Evolutionary conservation across 2,113 vertebrate genomes (phyloP).

Genomic region (Anoura caudifer): DNA sequence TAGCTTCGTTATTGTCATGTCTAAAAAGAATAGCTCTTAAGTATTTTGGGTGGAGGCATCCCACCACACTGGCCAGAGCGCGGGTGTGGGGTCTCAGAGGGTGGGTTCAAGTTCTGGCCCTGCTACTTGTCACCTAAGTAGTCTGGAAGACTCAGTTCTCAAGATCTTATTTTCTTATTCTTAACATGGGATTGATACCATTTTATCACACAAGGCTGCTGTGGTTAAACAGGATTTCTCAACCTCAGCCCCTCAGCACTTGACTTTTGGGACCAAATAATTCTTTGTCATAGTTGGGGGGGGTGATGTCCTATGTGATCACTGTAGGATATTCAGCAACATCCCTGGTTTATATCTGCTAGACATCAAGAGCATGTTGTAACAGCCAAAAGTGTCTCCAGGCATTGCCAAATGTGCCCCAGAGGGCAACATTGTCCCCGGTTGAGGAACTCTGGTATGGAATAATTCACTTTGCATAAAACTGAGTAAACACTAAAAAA

Average conservation of each 20-base stretch:
- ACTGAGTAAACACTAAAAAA: background rate
- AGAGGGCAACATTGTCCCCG: background rate
- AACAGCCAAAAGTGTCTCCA: background rate
- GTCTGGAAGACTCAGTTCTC: background rate
- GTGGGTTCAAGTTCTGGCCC: background rate
- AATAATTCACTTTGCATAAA: background rate
- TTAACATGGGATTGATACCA: background rate
- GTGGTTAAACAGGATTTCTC: background rate
- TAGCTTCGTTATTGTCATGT: background rate
- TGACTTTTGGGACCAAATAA: background rate
- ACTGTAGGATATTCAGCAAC: background rate
- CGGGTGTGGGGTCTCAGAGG: background rate
- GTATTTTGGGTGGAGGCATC: background rate
- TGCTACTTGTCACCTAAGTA: background rate
- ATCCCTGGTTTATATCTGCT: background rate
- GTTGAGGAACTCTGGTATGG: background rate
- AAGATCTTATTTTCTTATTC: background rate
- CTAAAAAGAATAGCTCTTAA: background rate
- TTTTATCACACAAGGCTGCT: background rate
- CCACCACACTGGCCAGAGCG: background rate
- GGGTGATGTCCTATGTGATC: background rate
- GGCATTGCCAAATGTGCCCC: background rate
- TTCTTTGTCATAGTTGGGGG: background rate
- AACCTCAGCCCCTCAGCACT: background rate
- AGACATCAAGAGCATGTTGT: background rate